phyloP scores from a whole-genome alignment of 2,888 invertebrate species.

The Zygothrica quintamaculata region DNA sequence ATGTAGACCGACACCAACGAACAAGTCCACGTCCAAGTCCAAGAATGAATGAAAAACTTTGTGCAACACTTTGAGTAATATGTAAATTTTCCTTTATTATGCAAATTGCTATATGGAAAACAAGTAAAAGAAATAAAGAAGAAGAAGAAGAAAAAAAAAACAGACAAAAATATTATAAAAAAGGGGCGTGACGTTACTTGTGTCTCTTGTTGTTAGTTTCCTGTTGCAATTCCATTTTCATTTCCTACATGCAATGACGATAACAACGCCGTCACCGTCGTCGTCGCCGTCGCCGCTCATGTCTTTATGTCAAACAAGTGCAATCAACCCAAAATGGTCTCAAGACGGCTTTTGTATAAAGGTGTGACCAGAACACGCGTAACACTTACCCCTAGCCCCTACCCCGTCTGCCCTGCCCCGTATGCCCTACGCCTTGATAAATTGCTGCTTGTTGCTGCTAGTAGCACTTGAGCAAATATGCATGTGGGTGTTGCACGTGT shows the following conservation, averaged over 20 bases:
- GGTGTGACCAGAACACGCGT: background rate
- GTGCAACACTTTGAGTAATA: slow-evolving; percentile 65
- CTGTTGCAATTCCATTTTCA: slow-evolving; percentile 62
- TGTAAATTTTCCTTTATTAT: slow-evolving; percentile 74
- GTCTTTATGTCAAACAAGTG: slow-evolving; percentile 62
- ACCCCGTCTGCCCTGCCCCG: no score
- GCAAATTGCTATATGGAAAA: slow-evolving; percentile 61
- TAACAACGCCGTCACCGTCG: background rate
- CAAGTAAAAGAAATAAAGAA: slow-evolving; percentile 5
- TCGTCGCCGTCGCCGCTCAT: background rate
- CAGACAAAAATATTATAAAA: no score
- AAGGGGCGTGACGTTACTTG: slow-evolving; percentile 16
- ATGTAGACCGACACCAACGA: slow-evolving; percentile 34
- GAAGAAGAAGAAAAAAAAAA: no score
- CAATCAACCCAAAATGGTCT: slow-evolving; percentile 61
- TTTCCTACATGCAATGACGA: slow-evolving; percentile 62
- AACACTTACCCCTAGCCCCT: background rate
- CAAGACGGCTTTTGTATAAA: slow-evolving; percentile 15
- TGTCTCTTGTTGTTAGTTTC: slow-evolving; percentile 52
- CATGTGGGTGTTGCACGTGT: no score
- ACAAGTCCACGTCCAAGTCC: slow-evolving; percentile 2
- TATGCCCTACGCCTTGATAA: no score
- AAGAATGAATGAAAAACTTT: background rate
- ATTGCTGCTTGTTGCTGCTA: no score
- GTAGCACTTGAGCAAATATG: no score